A percentile compares a stretch with the other conserved stretches of the same genome.
These are phyloP conservation scores for Indicator maculatus DNA, from an alignment of 2,113 vertebrate species.

Conservation along the genomic window DNA sequence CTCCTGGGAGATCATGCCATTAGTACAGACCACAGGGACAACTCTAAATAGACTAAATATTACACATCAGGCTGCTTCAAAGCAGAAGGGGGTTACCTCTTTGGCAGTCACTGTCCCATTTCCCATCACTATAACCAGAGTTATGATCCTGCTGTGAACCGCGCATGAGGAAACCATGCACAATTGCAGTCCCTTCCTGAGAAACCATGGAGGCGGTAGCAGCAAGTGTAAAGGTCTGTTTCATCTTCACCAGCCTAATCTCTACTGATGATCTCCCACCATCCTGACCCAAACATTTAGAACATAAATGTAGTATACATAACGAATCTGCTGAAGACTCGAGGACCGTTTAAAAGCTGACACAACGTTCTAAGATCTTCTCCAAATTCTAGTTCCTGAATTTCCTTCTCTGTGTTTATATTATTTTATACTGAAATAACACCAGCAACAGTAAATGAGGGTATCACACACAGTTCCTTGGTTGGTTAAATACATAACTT, in stretches of 20 bases:
- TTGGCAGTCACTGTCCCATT: not conserved
- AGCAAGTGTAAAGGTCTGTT: not conserved
- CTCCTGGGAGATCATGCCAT: conserved; percentile 21
- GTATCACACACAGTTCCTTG: not conserved
- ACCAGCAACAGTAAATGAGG: not conserved
- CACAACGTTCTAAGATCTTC: not conserved
- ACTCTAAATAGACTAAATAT: not conserved
- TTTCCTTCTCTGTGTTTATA: not conserved
- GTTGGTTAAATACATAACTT: not conserved
- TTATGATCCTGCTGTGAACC: not conserved
- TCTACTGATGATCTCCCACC: not conserved
- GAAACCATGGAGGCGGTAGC: not conserved
- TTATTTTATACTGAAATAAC: not conserved
- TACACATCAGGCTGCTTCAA: not conserved
- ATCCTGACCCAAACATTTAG: not conserved
- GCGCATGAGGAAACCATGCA: not conserved
- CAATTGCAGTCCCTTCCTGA: not conserved
- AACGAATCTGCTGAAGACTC: not conserved
- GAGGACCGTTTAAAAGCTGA: not conserved
- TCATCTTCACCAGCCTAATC: not conserved
- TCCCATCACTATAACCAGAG: not conserved
- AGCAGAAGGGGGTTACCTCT: not conserved
- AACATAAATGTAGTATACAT: not conserved
- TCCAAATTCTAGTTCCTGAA: not conserved
- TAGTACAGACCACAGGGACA: not conserved